phyloP scores from a whole-genome alignment of 2,113 vertebrate genomes.

The Heptranchias perlo region DNA sequence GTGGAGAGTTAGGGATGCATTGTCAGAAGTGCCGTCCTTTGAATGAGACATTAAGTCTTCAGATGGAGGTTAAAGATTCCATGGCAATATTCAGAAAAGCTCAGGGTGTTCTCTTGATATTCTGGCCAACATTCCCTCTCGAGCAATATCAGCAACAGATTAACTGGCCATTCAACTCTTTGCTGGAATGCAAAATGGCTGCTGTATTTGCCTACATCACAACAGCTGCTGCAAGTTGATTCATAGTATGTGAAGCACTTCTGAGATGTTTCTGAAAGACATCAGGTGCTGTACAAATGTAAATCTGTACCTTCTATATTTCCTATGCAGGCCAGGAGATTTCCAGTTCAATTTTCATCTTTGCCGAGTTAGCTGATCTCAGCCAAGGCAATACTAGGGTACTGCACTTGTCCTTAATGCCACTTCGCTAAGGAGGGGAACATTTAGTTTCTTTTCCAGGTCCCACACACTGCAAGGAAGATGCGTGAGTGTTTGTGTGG shows the following conservation, averaged over 20 bases:
- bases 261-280: background rate
- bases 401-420: background rate
- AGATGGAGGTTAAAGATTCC: no score
- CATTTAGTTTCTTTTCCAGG: background rate
- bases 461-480: background rate
- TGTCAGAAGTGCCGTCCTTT: no score
- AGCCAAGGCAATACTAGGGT: background rate
- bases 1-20: no score
- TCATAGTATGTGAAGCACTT: background rate
- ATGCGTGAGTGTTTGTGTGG: no score
- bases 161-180: background rate
- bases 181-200: background rate
- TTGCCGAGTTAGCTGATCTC: background rate
- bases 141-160: background rate
- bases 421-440: background rate
- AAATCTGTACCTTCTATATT: background rate
- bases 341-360: background rate
- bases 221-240: background rate
- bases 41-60: no score
- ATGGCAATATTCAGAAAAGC: no score
- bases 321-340: background rate
- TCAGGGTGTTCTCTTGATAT: background rate
- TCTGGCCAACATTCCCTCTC: background rate
- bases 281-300: background rate
- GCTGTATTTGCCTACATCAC: background rate